A percentile compares a stretch with the other conserved stretches of the same genome.
Conservation (phyloP, 1,140 invertebrate species). For the Coenobita brevimanus region DNA sequence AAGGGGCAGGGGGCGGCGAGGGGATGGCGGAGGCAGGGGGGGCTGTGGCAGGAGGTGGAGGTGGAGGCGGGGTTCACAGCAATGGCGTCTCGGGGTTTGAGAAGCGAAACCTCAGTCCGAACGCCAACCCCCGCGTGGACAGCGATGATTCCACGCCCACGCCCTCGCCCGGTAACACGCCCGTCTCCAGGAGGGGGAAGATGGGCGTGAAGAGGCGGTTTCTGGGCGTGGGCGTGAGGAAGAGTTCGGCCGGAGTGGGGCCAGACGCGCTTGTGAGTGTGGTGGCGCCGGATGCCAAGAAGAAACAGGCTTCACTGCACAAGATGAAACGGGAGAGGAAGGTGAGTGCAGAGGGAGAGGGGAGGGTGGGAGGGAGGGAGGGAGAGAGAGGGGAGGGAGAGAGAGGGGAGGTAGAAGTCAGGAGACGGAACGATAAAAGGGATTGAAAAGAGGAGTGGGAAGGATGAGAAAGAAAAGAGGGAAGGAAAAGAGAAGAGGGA, state of each 20-base stretch:
- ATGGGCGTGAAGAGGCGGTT: constrained; percentile 59
- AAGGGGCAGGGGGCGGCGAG: neutral
- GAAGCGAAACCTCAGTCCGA: neutral
- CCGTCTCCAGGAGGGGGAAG: neutral
- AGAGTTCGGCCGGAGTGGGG: constrained; percentile 50
- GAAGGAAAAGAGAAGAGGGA: neutral
- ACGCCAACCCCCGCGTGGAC: neutral
- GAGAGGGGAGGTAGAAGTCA: neutral
- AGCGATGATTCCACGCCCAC: constrained; percentile 63
- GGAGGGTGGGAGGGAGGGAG: neutral
- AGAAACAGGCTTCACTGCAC: constrained; percentile 65
- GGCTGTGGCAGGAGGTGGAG: neutral
- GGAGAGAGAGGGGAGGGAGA: neutral
- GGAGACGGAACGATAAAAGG: neutral
- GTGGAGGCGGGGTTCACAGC: neutral
- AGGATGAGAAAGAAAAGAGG: neutral
- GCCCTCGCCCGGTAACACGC: constrained; percentile 53
- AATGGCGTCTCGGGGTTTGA: constrained; percentile 14
- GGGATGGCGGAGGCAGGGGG: no score
- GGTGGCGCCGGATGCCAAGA: constrained; percentile 44
- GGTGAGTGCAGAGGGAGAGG: constrained; percentile 33
- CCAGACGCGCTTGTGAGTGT: constrained; percentile 36
- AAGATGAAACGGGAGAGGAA: constrained; percentile 70
- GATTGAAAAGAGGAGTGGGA: neutral
- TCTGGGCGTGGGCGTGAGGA: constrained; percentile 58